Evolutionary conservation across 64 coral and sea anemone species (phyloP).

Genomic region (Montipora cactus): DNA sequence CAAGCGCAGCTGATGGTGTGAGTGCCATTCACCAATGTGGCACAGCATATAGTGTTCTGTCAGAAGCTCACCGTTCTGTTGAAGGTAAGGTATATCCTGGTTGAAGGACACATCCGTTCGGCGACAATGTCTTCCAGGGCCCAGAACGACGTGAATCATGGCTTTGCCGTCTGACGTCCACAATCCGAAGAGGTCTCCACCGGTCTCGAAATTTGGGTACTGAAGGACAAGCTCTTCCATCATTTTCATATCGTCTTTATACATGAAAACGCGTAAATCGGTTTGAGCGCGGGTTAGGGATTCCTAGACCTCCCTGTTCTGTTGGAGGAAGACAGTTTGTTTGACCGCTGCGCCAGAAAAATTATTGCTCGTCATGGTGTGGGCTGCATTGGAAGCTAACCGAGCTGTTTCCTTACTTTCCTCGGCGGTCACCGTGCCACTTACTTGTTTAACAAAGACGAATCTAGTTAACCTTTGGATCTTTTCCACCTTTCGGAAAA

Average conservation of each 20-base stretch:
- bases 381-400: not conserved
- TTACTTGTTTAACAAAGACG: not conserved
- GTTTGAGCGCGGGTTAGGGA: not conserved
- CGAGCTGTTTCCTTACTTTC: not conserved
- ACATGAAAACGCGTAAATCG: slow-evolving; percentile 22
- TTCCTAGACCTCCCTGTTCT: not conserved
- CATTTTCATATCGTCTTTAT: not conserved
- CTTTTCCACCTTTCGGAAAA: not conserved
- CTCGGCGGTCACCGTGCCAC: no score
- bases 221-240: slow-evolving; percentile 30
- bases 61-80: slow-evolving; percentile 38
- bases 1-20: slow-evolving; percentile 58
- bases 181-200: slow-evolving; percentile 66
- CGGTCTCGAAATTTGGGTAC: slow-evolving; percentile 42
- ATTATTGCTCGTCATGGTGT: not conserved
- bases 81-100: slow-evolving; percentile 54
- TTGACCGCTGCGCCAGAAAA: not conserved
- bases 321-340: not conserved
- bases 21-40: slow-evolving; percentile 76
- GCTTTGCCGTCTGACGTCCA: slow-evolving; percentile 62
- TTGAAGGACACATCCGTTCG: slow-evolving; percentile 33
- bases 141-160: slow-evolving; percentile 57
- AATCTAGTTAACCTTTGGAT: not conserved
- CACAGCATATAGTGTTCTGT: slow-evolving; percentile 49
- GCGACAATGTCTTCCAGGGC: slow-evolving; percentile 36